Percentiles rank a stretch among this genome's conserved stretches.
phyloP scores from a whole-genome alignment of 35 echinoderm and acorn worm genomes.

The Holothuria glaberrima region DNA sequence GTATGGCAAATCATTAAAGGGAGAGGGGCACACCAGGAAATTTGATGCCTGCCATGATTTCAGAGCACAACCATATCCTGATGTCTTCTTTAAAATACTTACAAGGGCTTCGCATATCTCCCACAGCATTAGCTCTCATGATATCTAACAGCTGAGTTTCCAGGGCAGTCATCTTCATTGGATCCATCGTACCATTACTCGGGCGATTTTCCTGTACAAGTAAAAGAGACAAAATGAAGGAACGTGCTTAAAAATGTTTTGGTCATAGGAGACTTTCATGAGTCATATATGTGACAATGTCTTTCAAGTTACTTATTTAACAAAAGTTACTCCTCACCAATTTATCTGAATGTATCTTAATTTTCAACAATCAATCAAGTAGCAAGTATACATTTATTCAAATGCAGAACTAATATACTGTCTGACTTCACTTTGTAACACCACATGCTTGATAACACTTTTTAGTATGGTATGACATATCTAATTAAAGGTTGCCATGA shows the following conservation, averaged over 20 bases:
- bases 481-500: too few relatives aligned
- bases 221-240: neutral
- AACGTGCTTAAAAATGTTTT: neutral
- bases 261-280: neutral
- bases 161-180: constrained; percentile 52
- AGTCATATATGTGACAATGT: neutral
- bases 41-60: too few relatives aligned
- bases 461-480: too few relatives aligned
- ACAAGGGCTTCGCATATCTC: constrained; percentile 47
- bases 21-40: too few relatives aligned
- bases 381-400: too few relatives aligned
- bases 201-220: neutral
- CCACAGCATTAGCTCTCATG: constrained; percentile 50
- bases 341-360: neutral
- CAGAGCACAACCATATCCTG: too few relatives aligned
- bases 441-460: too few relatives aligned
- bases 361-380: neutral
- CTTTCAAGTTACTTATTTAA: too few relatives aligned
- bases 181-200: constrained; percentile 44
- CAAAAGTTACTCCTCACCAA: too few relatives aligned
- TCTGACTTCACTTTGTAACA: too few relatives aligned
- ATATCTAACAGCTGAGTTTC: constrained; percentile 44
- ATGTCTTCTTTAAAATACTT: neutral
- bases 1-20: too few relatives aligned
- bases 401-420: too few relatives aligned